Evolutionary conservation across 1,140 invertebrate species (phyloP).

Genomic region (Dendroctonus ponderosae): DNA sequence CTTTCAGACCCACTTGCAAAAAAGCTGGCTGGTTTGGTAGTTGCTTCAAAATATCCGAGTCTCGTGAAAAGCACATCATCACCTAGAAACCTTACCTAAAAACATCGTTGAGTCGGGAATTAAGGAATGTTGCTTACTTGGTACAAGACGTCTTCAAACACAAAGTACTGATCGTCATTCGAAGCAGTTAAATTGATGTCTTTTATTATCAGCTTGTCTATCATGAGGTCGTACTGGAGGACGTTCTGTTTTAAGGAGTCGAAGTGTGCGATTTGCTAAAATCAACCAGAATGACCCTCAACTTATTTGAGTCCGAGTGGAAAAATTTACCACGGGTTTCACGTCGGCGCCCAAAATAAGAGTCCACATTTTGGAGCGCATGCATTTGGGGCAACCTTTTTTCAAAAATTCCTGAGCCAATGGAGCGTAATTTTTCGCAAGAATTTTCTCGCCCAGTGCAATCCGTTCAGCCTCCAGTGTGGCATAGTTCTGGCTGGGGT

Average conservation of each 20-base stretch:
- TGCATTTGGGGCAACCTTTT: conserved; percentile 75
- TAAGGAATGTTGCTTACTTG: conserved; percentile 61
- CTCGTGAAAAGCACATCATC: conserved; percentile 91
- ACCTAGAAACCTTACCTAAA: conserved; percentile 58
- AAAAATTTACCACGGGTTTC: conserved; percentile 46
- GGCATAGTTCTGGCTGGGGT: conserved; percentile 55
- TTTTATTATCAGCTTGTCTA: conserved; percentile 92
- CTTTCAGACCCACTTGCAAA: conserved; percentile 68
- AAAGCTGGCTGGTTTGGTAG: conserved; percentile 61
- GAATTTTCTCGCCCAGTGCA: conserved; percentile 64
- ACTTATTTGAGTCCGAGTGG: not conserved
- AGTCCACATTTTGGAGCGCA: conserved; percentile 77
- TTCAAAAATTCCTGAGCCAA: conserved; percentile 83
- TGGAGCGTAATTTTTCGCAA: conserved; percentile 67
- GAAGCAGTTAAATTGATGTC: conserved; percentile 94
- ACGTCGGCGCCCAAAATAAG: conserved; percentile 77
- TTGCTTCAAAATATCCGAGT: conserved; percentile 72
- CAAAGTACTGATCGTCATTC: conserved; percentile 97
- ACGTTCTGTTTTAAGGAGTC: conserved; percentile 80
- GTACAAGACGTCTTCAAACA: conserved; percentile 94
- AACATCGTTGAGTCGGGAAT: not conserved
- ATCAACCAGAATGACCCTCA: conserved; percentile 35
- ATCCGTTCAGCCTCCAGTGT: conserved; percentile 68
- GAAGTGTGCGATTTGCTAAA: conserved; percentile 79
- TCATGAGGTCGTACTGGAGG: conserved; percentile 85